Base-by-base conservation (phyloP, 2,888 invertebrate genomes). In the Agrilus mali region DNA sequence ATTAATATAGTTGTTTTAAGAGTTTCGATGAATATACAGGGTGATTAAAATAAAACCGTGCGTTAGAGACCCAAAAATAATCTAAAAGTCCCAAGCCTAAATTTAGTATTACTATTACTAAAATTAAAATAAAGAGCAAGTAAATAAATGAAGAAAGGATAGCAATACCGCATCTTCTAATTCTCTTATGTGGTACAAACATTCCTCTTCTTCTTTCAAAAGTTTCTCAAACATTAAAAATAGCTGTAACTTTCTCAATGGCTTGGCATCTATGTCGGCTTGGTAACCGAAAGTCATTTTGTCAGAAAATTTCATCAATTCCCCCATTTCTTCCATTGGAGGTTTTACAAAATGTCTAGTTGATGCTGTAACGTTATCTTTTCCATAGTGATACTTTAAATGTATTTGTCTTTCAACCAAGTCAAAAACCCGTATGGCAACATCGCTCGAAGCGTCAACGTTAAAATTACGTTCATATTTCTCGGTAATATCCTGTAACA, bases 331-430 rank as follows among this genome's bases (percentile, higher is more conserved):
- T 1, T 80, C 75, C 42, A 77, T 63, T 5, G 79, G 75, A 0
- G 86, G 85, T 55, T 84, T 86, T 2, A 71, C 66, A 52, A 79
- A 86, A 40, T 67, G 71, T 34, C 82, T 71, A 0, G 75, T 80
- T 10, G 77, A 72, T 47, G 79, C 77, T 0, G 80, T 77, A 4
- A 78, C 72, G 49, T 74, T 67, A 16, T 61, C 77, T 45, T 73
- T 70, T 0, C 68, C 75, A 52, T 80, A 81, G 52, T 83, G 82
- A 56, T 75, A 80, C 33, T 74, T 65, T 5, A 84, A 56, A 33
- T 71, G 69, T 40, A 82, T 80, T 32, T 75, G 72, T 36, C 77
- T 72, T 1, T 77, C 74, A 7, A 67, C 64, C 1, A 82, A 65
- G 43, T 73, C 68, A 55, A 83, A 87, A 36, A 74, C 76, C 39